Base-by-base conservation (phyloP, 1,140 invertebrate species). In the Samia ricini region DNA sequence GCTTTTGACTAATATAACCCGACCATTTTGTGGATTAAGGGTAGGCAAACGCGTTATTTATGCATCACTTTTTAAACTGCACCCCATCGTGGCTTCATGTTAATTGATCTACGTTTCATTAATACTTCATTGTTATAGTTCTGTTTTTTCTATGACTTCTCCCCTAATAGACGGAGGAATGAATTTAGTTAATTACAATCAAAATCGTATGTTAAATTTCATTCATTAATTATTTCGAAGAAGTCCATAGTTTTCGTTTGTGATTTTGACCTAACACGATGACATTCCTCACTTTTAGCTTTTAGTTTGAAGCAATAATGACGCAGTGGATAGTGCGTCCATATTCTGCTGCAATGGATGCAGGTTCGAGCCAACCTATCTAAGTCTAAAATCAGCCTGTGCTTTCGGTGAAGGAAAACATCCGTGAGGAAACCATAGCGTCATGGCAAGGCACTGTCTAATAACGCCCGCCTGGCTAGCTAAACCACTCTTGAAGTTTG, bases 41-140 rank as follows among this genome's bases (percentile, higher is more conserved):
- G 69, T n/a, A n/a, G n/a, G n/a, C n/a, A 83, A 79, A 80, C 70
- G 66, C 66, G 74, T 77, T 81, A 84, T 79, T 85, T 87, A 81
- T 84, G 71, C 76, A 78, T 81, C 75, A 73, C 73, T 72, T 76
- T 60, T 68, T 72, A 75, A 71, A 60, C 63, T 75, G 70, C 78
- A 63, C 79, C 84, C 83, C 74, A 76, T 73, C 60, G 82, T 50
- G 77, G 67, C 57, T 72, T 77, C 72, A 81, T 74, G 71, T 77
- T 84, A 80, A 81, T 85, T 80, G 74, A 76, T 72, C 68, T 63
- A 58, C 69, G 68, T 77, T 78, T 82, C 72, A 84, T 83, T 75
- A 77, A 77, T 79, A 71, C 66, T 63, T 63, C 69, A 74, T 81
- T 82, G 75, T 75, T 76, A 64, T 71, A 42, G 61, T 68, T 69